phyloP scores from a whole-genome alignment of 2,797 vertebrate genomes.

The Spheniscus humboldti region DNA sequence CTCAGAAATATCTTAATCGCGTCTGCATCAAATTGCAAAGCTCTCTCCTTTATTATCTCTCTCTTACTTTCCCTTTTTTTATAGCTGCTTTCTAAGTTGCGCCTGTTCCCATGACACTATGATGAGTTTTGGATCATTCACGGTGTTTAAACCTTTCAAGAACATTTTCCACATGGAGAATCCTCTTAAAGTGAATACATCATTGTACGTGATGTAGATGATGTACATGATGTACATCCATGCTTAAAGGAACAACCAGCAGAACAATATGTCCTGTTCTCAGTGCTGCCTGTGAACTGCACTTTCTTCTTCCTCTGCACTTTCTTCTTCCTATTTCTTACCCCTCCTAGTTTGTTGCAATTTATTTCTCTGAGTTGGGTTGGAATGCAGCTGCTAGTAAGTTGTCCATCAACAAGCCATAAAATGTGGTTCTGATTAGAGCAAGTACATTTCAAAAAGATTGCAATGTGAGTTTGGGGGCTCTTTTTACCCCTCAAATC shows the following conservation, averaged over 20 bases:
- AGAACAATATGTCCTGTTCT: conserved; percentile 40
- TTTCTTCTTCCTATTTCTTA: background rate
- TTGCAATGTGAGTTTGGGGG: background rate
- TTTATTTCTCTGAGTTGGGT: background rate
- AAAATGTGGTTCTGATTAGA: background rate
- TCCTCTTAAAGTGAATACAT: conserved; percentile 49
- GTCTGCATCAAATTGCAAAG: background rate
- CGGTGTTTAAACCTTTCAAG: conserved; percentile 60
- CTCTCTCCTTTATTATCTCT: background rate
- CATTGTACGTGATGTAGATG: conserved; percentile 35
- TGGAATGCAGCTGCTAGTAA: background rate
- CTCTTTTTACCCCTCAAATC: background rate
- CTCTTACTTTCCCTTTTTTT: background rate
- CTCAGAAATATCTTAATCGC: background rate
- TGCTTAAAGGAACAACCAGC: conserved; percentile 53
- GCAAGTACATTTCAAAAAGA: background rate
- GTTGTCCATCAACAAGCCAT: background rate
- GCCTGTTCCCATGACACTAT: background rate
- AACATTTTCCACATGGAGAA: conserved; percentile 66
- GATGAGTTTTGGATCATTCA: conserved; percentile 58
- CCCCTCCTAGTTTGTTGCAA: background rate
- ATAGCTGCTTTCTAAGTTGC: background rate
- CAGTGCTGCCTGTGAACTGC: background rate
- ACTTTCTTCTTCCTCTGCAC: rapidly evolving
- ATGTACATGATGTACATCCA: background rate